A percentile compares a stretch with the other conserved stretches of the same genome.
Conservation (phyloP, 2,888 invertebrate species). For the Aromia moschata region DNA sequence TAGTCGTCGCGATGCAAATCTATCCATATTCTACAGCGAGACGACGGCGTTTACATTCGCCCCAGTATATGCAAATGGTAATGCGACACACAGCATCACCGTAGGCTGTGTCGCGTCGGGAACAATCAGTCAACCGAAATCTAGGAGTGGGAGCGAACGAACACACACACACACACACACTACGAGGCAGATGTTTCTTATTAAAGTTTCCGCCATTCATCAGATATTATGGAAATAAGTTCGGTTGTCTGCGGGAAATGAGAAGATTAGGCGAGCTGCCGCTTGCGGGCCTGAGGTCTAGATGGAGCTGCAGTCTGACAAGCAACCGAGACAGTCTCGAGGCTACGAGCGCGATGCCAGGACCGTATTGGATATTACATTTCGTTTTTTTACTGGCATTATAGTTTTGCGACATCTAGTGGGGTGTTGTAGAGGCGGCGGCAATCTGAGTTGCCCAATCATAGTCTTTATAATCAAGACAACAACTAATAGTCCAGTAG, state of each 20-base stretch:
- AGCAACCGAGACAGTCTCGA: too few relatives aligned
- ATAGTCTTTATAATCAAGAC: too few relatives aligned
- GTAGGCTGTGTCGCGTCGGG: constrained; percentile 24
- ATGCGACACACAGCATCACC: constrained; percentile 33
- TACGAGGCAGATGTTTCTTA: constrained; percentile 42
- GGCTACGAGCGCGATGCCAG: too few relatives aligned
- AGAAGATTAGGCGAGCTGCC: constrained; percentile 41
- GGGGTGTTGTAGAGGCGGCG: too few relatives aligned
- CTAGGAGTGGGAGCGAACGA: constrained; percentile 5
- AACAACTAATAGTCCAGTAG: too few relatives aligned
- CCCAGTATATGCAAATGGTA: constrained; percentile 35
- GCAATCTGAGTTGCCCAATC: too few relatives aligned
- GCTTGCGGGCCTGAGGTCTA: constrained; percentile 20
- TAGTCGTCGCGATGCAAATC: too few relatives aligned
- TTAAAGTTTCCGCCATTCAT: constrained; percentile 46
- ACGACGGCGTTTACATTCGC: constrained; percentile 19
- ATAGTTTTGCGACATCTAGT: too few relatives aligned
- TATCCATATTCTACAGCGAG: too few relatives aligned
- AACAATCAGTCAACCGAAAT: constrained; percentile 29
- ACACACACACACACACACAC: constrained; percentile 23
- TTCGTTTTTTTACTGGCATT: too few relatives aligned
- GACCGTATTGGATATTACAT: constrained; percentile 5
- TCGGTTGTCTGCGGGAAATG: constrained; percentile 42
- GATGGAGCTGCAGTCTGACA: too few relatives aligned
- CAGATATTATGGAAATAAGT: constrained; percentile 47